phyloP scores from a whole-genome alignment of 2,797 vertebrate species.

The Chloroceryle amazona region DNA sequence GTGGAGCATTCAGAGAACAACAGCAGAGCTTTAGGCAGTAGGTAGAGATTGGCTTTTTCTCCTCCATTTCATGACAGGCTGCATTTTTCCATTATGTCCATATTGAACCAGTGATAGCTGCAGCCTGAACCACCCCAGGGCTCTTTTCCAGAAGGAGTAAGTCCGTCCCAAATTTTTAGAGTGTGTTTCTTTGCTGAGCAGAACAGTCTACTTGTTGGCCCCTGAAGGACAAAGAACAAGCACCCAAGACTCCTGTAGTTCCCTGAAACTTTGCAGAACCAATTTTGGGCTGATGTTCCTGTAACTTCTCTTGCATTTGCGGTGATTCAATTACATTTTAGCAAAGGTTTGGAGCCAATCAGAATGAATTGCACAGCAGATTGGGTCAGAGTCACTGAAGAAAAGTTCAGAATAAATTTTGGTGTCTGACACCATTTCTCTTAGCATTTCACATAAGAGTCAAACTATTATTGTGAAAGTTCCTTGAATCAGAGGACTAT shows the following conservation, averaged over 20 bases:
- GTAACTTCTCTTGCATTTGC: conserved; percentile 29
- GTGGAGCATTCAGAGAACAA: not conserved
- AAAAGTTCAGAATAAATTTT: conserved; percentile 47
- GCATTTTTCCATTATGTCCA: not conserved
- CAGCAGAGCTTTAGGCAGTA: not conserved
- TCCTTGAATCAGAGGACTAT: not conserved
- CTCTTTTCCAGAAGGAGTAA: not conserved
- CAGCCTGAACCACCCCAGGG: not conserved
- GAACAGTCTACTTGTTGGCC: not conserved
- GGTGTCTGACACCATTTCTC: conserved; percentile 37
- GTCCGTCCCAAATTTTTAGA: not conserved
- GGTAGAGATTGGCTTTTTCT: not conserved
- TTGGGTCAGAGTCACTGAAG: conserved; percentile 32
- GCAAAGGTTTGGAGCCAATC: conserved; percentile 30
- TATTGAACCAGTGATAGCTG: not conserved
- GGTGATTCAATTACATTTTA: conserved; percentile 34
- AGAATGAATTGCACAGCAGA: conserved; percentile 25
- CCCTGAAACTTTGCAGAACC: not conserved
- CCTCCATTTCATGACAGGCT: not conserved
- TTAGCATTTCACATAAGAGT: conserved; percentile 44
- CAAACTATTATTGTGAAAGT: not conserved
- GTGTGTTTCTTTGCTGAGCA: not conserved
- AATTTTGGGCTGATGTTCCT: not conserved
- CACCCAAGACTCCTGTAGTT: not conserved
- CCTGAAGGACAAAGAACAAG: not conserved